Evolutionary conservation across 1,140 invertebrate species (phyloP).

Genomic region (Ruditapes philippinarum): DNA sequence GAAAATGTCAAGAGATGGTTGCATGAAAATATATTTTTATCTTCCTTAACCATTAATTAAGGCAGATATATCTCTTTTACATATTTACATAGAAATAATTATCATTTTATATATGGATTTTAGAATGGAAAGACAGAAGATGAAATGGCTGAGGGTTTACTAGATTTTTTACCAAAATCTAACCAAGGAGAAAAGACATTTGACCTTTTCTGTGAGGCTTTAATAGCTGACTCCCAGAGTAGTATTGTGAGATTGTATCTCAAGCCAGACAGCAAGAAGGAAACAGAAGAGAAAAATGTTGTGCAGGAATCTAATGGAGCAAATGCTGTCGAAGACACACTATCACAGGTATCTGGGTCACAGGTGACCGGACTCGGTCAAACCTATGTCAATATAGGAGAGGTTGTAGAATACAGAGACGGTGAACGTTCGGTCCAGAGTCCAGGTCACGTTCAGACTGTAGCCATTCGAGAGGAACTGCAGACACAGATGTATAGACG

Average conservation of each 20-base stretch:
- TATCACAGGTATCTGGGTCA: not conserved
- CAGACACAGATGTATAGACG: constrained; percentile 40
- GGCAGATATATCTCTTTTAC: too few relatives aligned
- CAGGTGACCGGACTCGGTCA: not conserved
- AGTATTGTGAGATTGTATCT: constrained; percentile 76
- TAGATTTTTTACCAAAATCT: constrained; percentile 73
- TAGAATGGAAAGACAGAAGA: constrained; percentile 73
- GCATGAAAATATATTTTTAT: too few relatives aligned
- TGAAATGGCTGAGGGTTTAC: constrained; percentile 78
- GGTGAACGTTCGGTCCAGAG: constrained; percentile 20
- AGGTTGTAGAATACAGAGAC: not conserved
- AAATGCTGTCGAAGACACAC: not conserved
- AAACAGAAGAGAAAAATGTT: constrained; percentile 18
- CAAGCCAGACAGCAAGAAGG: constrained; percentile 29
- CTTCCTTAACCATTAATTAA: too few relatives aligned
- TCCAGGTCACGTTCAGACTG: not conserved
- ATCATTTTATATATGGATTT: constrained; percentile 14
- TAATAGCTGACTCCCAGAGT: constrained; percentile 79
- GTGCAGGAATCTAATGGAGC: constrained; percentile 11
- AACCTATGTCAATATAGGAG: not conserved
- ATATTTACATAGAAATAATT: too few relatives aligned
- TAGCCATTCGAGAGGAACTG: constrained; percentile 51
- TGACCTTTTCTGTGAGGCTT: constrained; percentile 79
- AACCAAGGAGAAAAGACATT: constrained; percentile 77
- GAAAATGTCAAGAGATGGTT: too few relatives aligned